Conservation (phyloP, 1,140 invertebrate species). For the Cephus cinctus region DNA sequence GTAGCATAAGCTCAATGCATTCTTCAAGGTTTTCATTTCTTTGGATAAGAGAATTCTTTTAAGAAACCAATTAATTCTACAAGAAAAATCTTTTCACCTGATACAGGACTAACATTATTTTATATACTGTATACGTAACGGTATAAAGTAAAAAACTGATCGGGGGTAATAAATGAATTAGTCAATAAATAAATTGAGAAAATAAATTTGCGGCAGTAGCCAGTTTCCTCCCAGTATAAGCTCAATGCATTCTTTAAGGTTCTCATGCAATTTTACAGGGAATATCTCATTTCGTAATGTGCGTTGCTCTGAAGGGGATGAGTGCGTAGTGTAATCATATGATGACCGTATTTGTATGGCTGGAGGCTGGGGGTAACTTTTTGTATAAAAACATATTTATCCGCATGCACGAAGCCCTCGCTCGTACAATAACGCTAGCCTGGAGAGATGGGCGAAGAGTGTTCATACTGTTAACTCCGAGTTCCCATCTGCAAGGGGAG, state of each 20-base stretch:
- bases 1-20: no score
- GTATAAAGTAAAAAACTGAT: no score
- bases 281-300: conserved; percentile 40
- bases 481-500: conserved; percentile 18
- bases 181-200: no score
- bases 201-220: no score
- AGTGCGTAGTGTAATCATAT: conserved; percentile 34
- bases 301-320: conserved; percentile 16
- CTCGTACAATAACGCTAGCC: conserved; percentile 24
- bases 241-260: conserved; percentile 28
- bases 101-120: no score
- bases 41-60: no score
- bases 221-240: no score
- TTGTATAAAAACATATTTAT: conserved; percentile 42
- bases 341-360: conserved; percentile 35
- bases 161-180: no score
- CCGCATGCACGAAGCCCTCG: conserved; percentile 34
- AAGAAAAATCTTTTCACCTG: no score
- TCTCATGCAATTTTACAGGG: conserved; percentile 33
- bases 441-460: conserved; percentile 19
- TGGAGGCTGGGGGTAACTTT: conserved; percentile 33
- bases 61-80: no score
- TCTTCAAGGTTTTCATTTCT: no score
- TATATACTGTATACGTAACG: no score
- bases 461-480: conserved; percentile 28